A percentile compares a stretch with the other conserved stretches of the same genome.
Evolutionary conservation across 2,888 invertebrate genomes (phyloP).

Genomic region (Trachelus stipa): DNA sequence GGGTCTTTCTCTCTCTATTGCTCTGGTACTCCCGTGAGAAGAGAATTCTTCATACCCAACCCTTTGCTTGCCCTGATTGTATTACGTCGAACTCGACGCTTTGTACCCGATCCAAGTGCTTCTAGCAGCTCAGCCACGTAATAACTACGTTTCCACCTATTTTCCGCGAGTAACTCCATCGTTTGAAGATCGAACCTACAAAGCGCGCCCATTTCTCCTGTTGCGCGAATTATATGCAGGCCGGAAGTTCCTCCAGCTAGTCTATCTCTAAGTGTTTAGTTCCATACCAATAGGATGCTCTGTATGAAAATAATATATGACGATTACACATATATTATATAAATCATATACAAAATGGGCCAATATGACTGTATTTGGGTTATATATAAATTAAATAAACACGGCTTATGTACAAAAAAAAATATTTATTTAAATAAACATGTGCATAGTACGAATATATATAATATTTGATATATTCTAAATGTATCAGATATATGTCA

Average conservation of each 20-base stretch:
- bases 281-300: not conserved
- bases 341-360: not conserved
- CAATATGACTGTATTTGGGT: not conserved
- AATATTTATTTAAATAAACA: not conserved
- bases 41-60: not conserved
- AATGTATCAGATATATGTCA: not conserved
- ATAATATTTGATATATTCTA: not conserved
- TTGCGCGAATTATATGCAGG: constrained; percentile 16
- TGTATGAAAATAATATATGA: not conserved
- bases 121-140: not conserved
- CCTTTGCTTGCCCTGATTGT: not conserved
- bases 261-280: not conserved
- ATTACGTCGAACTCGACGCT: not conserved
- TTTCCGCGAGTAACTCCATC: constrained; percentile 22
- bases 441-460: not conserved
- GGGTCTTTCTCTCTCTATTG: not conserved
- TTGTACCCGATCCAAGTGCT: not conserved
- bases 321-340: not conserved
- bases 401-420: not conserved
- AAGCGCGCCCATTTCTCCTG: constrained; percentile 32
- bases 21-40: not conserved
- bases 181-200: constrained; percentile 41
- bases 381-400: no score
- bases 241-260: not conserved
- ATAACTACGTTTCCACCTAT: constrained; percentile 5